Evolutionary conservation across 2,797 vertebrate genomes (phyloP).

Genomic region (Atherinosoma microstoma): DNA sequence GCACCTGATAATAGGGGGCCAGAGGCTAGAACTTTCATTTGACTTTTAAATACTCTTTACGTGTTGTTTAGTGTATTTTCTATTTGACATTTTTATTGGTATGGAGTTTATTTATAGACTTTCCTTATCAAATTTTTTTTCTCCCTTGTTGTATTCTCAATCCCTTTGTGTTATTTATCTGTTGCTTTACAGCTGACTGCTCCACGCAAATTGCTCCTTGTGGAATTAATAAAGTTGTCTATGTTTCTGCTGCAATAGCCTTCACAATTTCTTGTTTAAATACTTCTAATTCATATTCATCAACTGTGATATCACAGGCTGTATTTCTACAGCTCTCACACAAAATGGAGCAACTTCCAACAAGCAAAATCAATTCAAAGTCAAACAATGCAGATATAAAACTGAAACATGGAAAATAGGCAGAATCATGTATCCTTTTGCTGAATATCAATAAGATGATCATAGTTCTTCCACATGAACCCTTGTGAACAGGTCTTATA

Average conservation of each 20-base stretch:
- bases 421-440: not conserved
- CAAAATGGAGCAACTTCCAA: not conserved
- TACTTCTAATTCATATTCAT: not conserved
- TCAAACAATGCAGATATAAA: slow-evolving; percentile 7
- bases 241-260: slow-evolving; percentile 4
- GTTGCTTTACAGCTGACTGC: not conserved
- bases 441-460: not conserved
- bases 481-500: not conserved
- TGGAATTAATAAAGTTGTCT: not conserved
- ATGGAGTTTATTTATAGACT: slow-evolving; percentile 4
- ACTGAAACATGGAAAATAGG: not conserved
- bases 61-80: not conserved
- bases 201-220: not conserved
- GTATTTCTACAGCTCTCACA: slow-evolving; percentile 18
- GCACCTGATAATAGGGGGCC: slow-evolving; percentile 18
- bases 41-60: not conserved
- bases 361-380: slow-evolving; percentile 5
- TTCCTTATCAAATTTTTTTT: not conserved
- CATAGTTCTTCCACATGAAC: not conserved
- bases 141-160: not conserved
- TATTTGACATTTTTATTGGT: slow-evolving; percentile 5
- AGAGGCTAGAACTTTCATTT: slow-evolving; percentile 3
- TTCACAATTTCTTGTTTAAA: slow-evolving; percentile 2
- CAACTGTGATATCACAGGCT: slow-evolving; percentile 8
- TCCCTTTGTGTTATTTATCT: slow-evolving; percentile 4